Evolutionary conservation across 2,888 invertebrate species (phyloP), one percentile per base, ranked within the genome.

Genomic region (Hetaerina titia): DNA sequence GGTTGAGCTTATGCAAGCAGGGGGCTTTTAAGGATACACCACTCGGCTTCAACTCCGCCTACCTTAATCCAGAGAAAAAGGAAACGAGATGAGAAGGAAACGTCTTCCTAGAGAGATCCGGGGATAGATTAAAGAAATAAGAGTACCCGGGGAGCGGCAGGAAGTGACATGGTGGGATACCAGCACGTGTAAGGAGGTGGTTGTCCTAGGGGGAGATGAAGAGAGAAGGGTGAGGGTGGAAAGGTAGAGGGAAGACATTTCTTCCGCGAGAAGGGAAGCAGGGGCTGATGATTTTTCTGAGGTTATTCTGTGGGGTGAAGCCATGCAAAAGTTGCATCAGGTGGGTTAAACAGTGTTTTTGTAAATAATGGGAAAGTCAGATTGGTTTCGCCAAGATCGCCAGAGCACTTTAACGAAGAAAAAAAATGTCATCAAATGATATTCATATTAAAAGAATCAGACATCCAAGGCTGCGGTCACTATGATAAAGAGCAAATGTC

Each of bases 101-200:
- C 60, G 60, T 17, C 81, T 11, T 81, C 81, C 31, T 81, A 81
- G 25, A 15, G 31, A 81, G 81, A 81, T 81, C 81, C 25, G 7
- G 81, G 81, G 31, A 81, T 81, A 81, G 81, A 25, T 31, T 81
- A 81, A 81, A 81, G 81, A 81, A 81, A 81, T 81, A 31, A 31
- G 31, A 81, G 6, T 81, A 15, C 81, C 31, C 5, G 22, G 13
- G 81, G 31, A 13, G 31, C 2, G 31, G 31, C 19, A 0, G 15
- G 13, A 31, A 31, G 81, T 81, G 31, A 81, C 9, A 31, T 2
- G 81, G 31, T 19, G 31, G 31, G 81, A 81, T 31, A 11, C 25
- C 81, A 81, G 25, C 31, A 31, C 13, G 15, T 45, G 45, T 25
- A 4, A 15, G 31, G 81, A 6, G 9, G 81, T 31, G 31, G 81